Evolutionary conservation across 2,113 vertebrate genomes (phyloP).

Genomic region (Corapipo altera): DNA sequence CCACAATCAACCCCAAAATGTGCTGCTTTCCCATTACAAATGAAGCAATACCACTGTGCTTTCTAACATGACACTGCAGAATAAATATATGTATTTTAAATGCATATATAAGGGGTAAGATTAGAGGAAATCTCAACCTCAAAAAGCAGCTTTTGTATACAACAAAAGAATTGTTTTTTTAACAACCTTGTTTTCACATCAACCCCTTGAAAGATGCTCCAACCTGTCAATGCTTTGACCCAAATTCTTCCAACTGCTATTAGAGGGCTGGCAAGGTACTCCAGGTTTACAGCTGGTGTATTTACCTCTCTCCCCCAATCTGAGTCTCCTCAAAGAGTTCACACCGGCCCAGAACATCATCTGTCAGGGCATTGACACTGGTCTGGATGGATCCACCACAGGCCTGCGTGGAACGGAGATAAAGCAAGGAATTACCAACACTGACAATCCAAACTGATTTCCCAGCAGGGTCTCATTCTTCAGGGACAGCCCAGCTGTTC

Average conservation of each 20-base stretch:
- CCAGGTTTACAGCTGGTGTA: background rate
- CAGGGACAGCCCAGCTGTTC: background rate
- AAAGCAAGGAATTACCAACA: rapidly evolving
- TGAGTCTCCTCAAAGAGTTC: constrained; percentile 93
- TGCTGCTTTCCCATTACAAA: rapidly evolving
- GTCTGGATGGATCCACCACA: constrained; percentile 98
- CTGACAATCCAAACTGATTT: background rate
- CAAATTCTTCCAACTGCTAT: rapidly evolving
- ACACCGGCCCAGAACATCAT: constrained; percentile 90
- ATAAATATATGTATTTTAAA: rapidly evolving
- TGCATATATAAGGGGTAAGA: background rate
- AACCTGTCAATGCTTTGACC: background rate
- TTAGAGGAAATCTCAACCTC: background rate
- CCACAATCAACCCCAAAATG: background rate
- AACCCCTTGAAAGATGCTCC: background rate
- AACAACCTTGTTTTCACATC: background rate
- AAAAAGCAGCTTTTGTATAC: background rate
- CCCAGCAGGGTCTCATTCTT: background rate
- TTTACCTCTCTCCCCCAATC: constrained; percentile 93
- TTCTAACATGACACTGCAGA: background rate
- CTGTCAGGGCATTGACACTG: constrained; percentile 80
- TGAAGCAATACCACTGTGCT: background rate
- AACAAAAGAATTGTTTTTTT: background rate
- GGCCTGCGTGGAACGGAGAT: constrained; percentile 73
- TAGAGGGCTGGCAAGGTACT: background rate